Evolutionary conservation across 2,888 invertebrate species (phyloP), one percentile per base, ranked within the genome.

Genomic region (Drosophila leonis): DNA sequence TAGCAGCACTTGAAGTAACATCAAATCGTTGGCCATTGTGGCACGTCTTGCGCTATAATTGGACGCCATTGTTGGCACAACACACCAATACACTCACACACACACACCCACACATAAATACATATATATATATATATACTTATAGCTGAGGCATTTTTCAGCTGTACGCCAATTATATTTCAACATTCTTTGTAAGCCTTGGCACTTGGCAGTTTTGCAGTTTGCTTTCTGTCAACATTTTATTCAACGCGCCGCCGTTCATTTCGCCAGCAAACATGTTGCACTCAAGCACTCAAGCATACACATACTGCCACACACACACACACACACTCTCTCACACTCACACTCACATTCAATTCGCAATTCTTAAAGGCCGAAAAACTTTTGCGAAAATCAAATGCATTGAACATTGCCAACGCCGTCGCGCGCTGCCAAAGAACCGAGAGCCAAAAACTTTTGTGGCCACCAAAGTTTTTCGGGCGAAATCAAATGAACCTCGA

Each of bases 221-320:
- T 88, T 88, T 80, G 75, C 80, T 82, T 88, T 82, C 88, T 78
- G 90, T 90, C 90, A 88, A 75, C 87, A 79, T 90, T 90, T 83
- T 83, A 88, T 81, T 83, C 77, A 86, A 72, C 68, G 65, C 24
- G 72, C 67, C 73, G 71, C 65, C 84, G 74, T 76, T 79, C 73
- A 77, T 74, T 88, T 74, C 71, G 61, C 62, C 73, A 78, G 61
- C 67, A 75, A 85, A 80, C 83, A 80, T 90, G 81, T 85, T 90
- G 86, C 85, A 86, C 86, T 85, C 76, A 80, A 67, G 65, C 71
- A 82, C 88, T 77, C 78, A 72, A 67, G 65, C 48, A 44, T 15
- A 42, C 46, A 18, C 44, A 35, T n/a, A n/a, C n/a, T n/a, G n/a
- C n/a, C 27, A 65, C 56, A 49, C 49, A 31, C 56, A 18, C 56